phyloP scores from a whole-genome alignment of 2,113 vertebrate species.

The Megalops atlanticus region DNA sequence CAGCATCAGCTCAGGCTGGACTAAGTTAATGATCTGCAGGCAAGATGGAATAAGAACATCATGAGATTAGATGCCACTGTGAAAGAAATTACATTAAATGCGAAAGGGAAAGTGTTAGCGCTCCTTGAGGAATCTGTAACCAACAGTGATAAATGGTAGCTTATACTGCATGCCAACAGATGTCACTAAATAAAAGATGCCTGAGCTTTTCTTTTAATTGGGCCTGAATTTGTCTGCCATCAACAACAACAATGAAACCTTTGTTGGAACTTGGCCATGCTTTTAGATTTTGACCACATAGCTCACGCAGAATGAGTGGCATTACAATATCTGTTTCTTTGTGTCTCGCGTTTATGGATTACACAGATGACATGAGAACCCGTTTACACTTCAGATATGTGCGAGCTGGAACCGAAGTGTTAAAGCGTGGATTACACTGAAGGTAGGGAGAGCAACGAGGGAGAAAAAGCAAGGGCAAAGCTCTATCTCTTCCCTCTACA shows the following conservation, averaged over 20 bases:
- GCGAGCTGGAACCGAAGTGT: not conserved
- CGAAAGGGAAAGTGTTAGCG: not conserved
- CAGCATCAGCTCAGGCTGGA: not conserved
- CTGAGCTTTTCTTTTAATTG: not conserved
- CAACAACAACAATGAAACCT: too few species aligned
- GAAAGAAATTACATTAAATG: slow-evolving; percentile 2
- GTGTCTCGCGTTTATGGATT: not conserved
- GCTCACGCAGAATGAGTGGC: not conserved
- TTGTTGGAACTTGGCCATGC: not conserved
- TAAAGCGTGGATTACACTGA: not conserved
- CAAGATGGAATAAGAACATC: slow-evolving; percentile 4
- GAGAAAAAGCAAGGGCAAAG: not conserved
- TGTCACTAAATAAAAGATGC: not conserved
- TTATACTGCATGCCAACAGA: not conserved
- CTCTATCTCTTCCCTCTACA: not conserved
- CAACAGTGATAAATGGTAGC: not conserved
- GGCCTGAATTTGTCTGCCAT: too few species aligned
- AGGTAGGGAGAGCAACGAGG: not conserved
- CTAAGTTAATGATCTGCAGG: slow-evolving; percentile 21
- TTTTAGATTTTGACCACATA: not conserved
- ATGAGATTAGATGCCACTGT: slow-evolving; percentile 10
- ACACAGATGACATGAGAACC: not conserved
- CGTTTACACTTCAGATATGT: not conserved
- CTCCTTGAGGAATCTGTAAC: not conserved
- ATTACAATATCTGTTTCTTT: not conserved